Evolutionary conservation across 2,888 invertebrate genomes (phyloP).

Genomic region (Tolmerus cingulatus): DNA sequence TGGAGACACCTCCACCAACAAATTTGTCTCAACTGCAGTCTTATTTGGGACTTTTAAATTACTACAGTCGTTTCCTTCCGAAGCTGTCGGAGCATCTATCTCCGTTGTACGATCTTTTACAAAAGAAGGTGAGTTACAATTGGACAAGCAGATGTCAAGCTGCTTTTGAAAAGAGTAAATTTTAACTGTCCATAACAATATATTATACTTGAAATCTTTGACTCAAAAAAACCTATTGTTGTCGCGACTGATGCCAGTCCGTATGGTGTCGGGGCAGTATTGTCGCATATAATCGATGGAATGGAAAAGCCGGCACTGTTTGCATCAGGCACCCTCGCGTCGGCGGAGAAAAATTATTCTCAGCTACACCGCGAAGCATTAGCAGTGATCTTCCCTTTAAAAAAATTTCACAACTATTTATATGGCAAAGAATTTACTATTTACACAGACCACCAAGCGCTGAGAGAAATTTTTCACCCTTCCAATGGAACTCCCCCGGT

Average conservation of each 20-base stretch:
- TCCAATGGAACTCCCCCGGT: constrained; percentile 13
- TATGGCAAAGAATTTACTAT: constrained; percentile 12
- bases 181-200: neutral
- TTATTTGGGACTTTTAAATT: constrained; percentile 47
- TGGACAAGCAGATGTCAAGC: neutral
- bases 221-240: too few relatives aligned
- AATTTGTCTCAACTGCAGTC: constrained; percentile 43
- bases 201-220: neutral
- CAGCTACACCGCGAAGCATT: too few relatives aligned
- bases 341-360: too few relatives aligned
- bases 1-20: constrained; percentile 41
- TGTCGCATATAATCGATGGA: too few relatives aligned
- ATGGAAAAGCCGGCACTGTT: too few relatives aligned
- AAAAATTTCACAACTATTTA: constrained; percentile 21
- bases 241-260: too few relatives aligned
- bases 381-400: neutral
- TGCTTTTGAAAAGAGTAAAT: neutral
- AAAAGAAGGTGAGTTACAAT: neutral
- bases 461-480: neutral
- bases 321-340: too few relatives aligned
- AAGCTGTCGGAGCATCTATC: constrained; percentile 23
- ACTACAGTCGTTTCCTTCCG: constrained; percentile 42
- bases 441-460: neutral
- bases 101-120: too few relatives aligned
- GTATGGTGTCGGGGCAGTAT: too few relatives aligned